phyloP scores from a whole-genome alignment of 2,113 vertebrate species.

The Siniperca chuatsi region DNA sequence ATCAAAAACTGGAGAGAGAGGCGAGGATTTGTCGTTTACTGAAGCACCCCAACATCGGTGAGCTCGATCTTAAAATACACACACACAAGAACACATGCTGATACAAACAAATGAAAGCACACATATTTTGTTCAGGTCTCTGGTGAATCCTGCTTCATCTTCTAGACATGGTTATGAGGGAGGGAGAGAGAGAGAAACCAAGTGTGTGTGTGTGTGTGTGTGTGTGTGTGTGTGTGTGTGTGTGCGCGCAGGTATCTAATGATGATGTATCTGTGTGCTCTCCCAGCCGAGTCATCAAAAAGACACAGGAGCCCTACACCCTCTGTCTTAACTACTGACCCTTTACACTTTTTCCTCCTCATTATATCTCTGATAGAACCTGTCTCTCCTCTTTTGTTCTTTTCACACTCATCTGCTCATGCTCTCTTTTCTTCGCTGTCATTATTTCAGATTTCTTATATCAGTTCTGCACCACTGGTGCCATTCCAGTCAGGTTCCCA shows the following conservation, averaged over 20 bases:
- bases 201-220: slow-evolving; percentile 28
- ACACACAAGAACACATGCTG: not conserved
- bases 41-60: slow-evolving; percentile 86
- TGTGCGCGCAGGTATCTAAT: slow-evolving; percentile 66
- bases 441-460: slow-evolving; percentile 8
- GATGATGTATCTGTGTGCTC: slow-evolving; percentile 68
- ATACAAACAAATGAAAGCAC: slow-evolving; percentile 30
- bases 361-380: slow-evolving; percentile 39
- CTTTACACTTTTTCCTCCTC: slow-evolving; percentile 36
- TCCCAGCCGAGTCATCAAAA: slow-evolving; percentile 67
- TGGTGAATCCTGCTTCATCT: slow-evolving; percentile 65
- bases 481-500: not conserved
- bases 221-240: slow-evolving; percentile 11
- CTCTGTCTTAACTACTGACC: slow-evolving; percentile 51
- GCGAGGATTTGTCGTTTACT: slow-evolving; percentile 86
- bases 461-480: not conserved
- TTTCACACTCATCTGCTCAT: slow-evolving; percentile 10
- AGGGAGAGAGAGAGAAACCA: not conserved
- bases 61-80: slow-evolving; percentile 40
- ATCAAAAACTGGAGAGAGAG: slow-evolving; percentile 87
- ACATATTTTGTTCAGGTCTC: slow-evolving; percentile 52
- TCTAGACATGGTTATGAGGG: slow-evolving; percentile 56
- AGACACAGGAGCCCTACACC: slow-evolving; percentile 16
- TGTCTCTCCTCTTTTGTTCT: slow-evolving; percentile 25
- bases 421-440: not conserved